phyloP scores from a whole-genome alignment of 2,888 invertebrate species.

The Notodonta ziczac region DNA sequence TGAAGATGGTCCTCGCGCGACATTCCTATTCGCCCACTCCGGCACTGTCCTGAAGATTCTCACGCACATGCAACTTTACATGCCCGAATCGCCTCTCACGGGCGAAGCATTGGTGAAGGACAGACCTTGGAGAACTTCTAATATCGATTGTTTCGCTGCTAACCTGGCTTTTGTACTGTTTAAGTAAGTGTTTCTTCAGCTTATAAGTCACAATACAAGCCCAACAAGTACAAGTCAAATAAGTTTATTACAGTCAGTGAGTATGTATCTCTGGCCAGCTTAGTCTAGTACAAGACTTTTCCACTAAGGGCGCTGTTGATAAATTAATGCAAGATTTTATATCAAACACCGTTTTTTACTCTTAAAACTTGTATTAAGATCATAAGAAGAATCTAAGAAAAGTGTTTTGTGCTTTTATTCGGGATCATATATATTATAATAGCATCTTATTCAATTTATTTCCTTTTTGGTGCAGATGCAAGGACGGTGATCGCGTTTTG shows the following conservation, averaged over 20 bases:
- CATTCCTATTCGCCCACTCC: conserved; percentile 92
- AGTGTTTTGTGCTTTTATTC: no score
- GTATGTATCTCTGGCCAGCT: no score
- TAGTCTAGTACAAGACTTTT: no score
- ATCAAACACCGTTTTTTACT: no score
- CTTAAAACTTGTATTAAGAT: no score
- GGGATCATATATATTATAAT: no score
- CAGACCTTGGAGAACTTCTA: conserved; percentile 84
- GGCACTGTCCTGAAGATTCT: conserved; percentile 91
- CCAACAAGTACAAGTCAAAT: no score
- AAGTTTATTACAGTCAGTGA: no score
- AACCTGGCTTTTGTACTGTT: conserved; percentile 91
- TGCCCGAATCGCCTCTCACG: conserved; percentile 85
- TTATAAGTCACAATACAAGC: background rate
- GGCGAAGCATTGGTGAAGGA: conserved; percentile 76
- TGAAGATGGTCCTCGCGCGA: conserved; percentile 69
- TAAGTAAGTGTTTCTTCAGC: conserved; percentile 77
- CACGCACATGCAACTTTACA: conserved; percentile 89
- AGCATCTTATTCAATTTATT: no score
- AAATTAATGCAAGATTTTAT: no score
- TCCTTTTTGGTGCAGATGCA: conserved; percentile 72
- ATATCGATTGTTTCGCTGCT: conserved; percentile 91
- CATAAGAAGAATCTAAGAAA: no score
- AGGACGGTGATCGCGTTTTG: conserved; percentile 82
- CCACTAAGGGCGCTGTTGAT: no score